Evolutionary conservation across 2,113 vertebrate species (phyloP).

Genomic region (Mohoua ochrocephala): DNA sequence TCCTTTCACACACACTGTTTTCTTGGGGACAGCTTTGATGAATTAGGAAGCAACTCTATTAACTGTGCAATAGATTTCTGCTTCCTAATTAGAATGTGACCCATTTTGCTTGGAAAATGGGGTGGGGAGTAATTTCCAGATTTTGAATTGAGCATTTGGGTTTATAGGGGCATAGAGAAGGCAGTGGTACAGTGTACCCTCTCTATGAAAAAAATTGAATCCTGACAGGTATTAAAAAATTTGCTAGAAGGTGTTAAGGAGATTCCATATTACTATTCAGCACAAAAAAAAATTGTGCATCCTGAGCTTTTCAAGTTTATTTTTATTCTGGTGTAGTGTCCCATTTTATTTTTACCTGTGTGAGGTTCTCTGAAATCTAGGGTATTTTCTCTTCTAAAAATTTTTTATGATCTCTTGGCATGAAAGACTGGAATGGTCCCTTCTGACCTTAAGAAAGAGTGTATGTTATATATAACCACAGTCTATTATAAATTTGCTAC

Average conservation of each 20-base stretch:
- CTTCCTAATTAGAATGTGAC: constrained; percentile 2
- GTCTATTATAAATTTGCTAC: constrained; percentile 21
- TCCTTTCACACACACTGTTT: background rate
- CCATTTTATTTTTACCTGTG: constrained; percentile 23
- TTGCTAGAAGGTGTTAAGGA: background rate
- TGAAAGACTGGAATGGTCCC: constrained; percentile 1
- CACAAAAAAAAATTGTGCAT: background rate
- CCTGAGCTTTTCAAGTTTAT: constrained; percentile 26
- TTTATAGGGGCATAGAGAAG: background rate
- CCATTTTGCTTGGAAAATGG: background rate
- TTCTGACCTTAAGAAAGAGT: constrained; percentile 34
- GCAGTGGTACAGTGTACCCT: background rate
- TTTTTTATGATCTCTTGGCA: constrained; percentile 13
- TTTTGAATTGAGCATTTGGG: background rate
- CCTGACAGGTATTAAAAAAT: background rate
- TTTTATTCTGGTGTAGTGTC: constrained; percentile 23
- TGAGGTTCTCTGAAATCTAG: background rate
- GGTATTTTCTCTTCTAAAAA: constrained; percentile 5
- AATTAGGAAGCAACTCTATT: background rate
- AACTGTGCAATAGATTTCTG: background rate
- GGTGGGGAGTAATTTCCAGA: background rate
- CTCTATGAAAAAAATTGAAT: background rate
- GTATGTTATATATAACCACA: constrained; percentile 38
- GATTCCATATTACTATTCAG: background rate
- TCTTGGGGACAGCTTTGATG: background rate